These are phyloP conservation scores for Haliaeetus leucogaster DNA, from an alignment of 2,113 vertebrate species.

Conservation along the genomic window DNA sequence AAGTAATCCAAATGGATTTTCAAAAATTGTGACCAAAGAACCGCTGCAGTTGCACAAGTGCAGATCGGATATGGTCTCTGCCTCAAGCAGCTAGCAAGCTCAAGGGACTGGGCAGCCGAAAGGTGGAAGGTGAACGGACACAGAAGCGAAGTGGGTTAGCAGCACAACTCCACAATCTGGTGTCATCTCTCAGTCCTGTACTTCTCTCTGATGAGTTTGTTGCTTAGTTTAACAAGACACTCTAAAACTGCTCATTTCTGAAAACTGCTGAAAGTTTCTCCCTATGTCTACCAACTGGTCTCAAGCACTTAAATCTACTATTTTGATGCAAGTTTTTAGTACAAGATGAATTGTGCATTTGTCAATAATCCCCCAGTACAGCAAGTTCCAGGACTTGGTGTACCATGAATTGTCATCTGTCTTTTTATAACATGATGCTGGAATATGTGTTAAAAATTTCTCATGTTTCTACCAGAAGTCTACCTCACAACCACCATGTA, in stretches of 20 bases:
- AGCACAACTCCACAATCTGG: not conserved
- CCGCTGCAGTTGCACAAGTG: not conserved
- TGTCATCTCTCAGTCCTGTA: not conserved
- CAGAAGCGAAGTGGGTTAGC: not conserved
- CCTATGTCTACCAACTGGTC: not conserved
- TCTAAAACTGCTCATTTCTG: not conserved
- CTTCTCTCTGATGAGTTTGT: not conserved
- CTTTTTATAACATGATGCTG: not conserved
- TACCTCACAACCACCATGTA: not conserved
- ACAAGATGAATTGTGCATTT: not conserved
- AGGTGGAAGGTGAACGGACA: not conserved
- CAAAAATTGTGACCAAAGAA: not conserved
- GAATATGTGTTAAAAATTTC: not conserved
- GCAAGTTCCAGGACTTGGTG: not conserved
- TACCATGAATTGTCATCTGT: not conserved
- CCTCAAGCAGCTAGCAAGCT: not conserved
- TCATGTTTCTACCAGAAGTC: not conserved
- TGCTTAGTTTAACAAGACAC: not conserved
- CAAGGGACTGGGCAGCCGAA: not conserved
- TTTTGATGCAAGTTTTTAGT: not conserved
- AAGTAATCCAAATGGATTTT: not conserved
- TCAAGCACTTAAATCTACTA: not conserved
- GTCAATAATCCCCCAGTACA: not conserved
- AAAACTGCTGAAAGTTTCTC: not conserved
- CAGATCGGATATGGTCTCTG: rapidly evolving